Conservation (phyloP, 1,140 invertebrate species). For the Berghia stephanieae region DNA sequence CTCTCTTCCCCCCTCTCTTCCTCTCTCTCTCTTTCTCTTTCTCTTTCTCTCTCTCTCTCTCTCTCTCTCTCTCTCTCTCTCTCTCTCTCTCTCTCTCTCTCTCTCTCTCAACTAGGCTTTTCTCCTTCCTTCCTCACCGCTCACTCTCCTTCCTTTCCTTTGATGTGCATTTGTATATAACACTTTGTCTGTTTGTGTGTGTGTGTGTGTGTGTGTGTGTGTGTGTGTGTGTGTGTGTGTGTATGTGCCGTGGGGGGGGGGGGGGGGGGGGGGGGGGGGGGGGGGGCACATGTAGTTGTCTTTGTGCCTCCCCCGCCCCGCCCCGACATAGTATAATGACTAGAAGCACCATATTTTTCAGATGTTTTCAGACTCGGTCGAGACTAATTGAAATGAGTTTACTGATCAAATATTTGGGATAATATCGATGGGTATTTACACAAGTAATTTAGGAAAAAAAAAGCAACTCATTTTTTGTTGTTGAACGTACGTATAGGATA, state of each 20-base stretch:
- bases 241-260: neutral
- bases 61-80: neutral
- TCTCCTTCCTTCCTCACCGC: neutral
- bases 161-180: neutral
- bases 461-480: no score
- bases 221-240: neutral
- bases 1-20: neutral
- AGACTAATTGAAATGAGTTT: no score
- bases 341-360: no score
- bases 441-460: no score
- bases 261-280: no score
- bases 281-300: no score
- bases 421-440: no score
- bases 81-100: slow-evolving; percentile 8
- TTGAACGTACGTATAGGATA: no score
- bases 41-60: slow-evolving; percentile 11
- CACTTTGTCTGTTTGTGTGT: neutral
- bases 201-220: neutral
- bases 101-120: neutral
- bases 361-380: no score
- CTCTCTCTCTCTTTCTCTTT: neutral
- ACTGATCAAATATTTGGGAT: no score
- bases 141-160: neutral
- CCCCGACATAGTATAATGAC: no score
- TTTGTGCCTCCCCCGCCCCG: neutral